Conservation (phyloP, 1,140 invertebrate species). For the Heliothis virescens region DNA sequence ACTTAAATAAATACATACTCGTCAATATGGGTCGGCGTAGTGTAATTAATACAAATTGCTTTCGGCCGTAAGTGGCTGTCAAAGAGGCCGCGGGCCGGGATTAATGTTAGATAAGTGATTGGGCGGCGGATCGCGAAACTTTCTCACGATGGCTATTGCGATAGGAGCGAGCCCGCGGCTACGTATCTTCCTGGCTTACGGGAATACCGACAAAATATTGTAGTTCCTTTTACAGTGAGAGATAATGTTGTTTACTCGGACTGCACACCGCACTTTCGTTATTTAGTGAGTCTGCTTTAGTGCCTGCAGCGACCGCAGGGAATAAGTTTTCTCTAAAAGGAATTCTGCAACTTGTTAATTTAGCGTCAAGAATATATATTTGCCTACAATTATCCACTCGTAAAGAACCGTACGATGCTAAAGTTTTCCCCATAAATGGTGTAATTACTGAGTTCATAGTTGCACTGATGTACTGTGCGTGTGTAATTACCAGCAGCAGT, state of each 20-base stretch:
- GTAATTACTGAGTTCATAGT: constrained; percentile 19
- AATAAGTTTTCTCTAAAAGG: background rate
- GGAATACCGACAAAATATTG: constrained; percentile 47
- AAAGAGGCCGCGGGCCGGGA: constrained; percentile 71
- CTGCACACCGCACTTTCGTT: constrained; percentile 10
- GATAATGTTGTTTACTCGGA: constrained; percentile 42
- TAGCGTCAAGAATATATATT: background rate
- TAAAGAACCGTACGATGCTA: background rate
- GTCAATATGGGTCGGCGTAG: constrained; percentile 63
- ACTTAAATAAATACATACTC: constrained; percentile 45
- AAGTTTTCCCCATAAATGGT: constrained; percentile 2
- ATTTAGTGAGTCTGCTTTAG: background rate
- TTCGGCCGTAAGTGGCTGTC: constrained; percentile 65
- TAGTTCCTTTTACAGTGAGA: constrained; percentile 47
- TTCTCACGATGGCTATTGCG: constrained; percentile 70
- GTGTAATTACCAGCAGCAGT: constrained; percentile 27
- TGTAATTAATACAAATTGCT: constrained; percentile 75
- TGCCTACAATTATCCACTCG: constrained; percentile 3
- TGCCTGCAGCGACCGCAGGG: background rate
- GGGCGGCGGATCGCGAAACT: constrained; percentile 67
- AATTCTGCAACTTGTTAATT: background rate
- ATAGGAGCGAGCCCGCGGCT: constrained; percentile 55
- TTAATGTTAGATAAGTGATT: constrained; percentile 68
- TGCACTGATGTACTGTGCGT: background rate
- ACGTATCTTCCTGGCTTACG: constrained; percentile 42